Conservation (phyloP, 2,888 invertebrate genomes). For the Ophion ventricosus region DNA sequence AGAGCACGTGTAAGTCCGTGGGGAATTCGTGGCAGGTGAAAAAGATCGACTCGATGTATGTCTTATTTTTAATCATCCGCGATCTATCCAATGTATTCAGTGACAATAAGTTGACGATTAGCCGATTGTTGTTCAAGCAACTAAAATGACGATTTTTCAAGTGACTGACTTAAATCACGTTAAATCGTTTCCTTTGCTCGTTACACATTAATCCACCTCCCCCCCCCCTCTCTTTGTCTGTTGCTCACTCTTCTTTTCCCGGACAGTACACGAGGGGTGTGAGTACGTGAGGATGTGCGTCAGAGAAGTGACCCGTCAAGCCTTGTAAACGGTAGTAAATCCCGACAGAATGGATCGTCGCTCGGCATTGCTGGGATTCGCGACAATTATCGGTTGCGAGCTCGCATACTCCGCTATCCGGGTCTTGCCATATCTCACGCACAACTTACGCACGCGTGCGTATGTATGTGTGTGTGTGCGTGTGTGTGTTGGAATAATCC, state of each 20-base stretch:
- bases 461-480: slow-evolving; percentile 46
- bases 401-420: slow-evolving; percentile 59
- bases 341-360: slow-evolving; percentile 74
- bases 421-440: slow-evolving; percentile 79
- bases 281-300: slow-evolving; percentile 9
- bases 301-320: slow-evolving; percentile 75
- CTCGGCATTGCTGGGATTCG: slow-evolving; percentile 78
- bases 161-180: no score
- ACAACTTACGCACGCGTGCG: slow-evolving; percentile 36
- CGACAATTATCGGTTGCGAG: slow-evolving; percentile 78
- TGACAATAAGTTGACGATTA: no score
- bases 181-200: no score
- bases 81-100: no score
- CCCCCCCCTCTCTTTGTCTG: slow-evolving; percentile 19
- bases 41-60: no score
- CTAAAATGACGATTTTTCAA: no score
- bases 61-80: no score
- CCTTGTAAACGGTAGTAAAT: slow-evolving; percentile 65
- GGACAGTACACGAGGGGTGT: slow-evolving; percentile 14
- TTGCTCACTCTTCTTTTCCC: slow-evolving; percentile 16
- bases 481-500: slow-evolving; percentile 1
- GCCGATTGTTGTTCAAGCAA: no score
- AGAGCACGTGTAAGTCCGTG: no score
- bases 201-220: neutral
- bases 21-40: no score